These are phyloP conservation scores for Phacellophora camtschatica DNA, from an alignment of 30 jellyfish, hydroid and myxozoan genomes.

Conservation along the genomic window DNA sequence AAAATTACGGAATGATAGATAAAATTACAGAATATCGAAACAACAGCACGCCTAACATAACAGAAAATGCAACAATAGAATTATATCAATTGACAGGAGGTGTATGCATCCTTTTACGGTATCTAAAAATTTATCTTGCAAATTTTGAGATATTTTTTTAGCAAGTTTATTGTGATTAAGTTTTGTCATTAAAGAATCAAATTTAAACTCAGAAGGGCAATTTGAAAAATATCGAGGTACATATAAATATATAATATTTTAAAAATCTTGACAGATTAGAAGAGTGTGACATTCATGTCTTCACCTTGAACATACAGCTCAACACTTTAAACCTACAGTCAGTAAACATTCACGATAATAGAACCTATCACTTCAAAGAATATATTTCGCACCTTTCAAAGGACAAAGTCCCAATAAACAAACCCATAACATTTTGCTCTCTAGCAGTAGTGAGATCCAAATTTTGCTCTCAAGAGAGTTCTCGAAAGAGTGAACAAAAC, in stretches of 20 bases:
- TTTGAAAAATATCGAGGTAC: background rate
- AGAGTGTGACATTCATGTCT: background rate
- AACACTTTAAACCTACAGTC: too few relatives aligned
- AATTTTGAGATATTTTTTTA: background rate
- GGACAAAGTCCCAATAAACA: too few relatives aligned
- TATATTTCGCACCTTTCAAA: too few relatives aligned
- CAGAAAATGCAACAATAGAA: too few relatives aligned
- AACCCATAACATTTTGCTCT: too few relatives aligned
- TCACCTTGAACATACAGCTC: too few relatives aligned
- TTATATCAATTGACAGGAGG: too few relatives aligned
- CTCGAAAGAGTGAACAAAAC: too few relatives aligned
- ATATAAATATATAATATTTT: background rate
- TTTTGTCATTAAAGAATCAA: background rate
- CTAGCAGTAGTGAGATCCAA: too few relatives aligned
- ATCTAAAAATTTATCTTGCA: background rate
- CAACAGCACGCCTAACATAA: background rate
- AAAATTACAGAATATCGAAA: background rate
- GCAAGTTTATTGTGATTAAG: background rate
- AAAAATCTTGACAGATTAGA: background rate
- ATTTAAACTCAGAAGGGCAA: conserved; percentile 8
- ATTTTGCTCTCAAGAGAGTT: too few relatives aligned
- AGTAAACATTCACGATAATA: too few relatives aligned
- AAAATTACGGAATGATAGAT: background rate
- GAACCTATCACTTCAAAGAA: too few relatives aligned
- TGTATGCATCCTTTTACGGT: background rate